These are phyloP conservation scores for Varanus komodoensis DNA, from an alignment of 2,113 vertebrate genomes.

Conservation along the genomic window DNA sequence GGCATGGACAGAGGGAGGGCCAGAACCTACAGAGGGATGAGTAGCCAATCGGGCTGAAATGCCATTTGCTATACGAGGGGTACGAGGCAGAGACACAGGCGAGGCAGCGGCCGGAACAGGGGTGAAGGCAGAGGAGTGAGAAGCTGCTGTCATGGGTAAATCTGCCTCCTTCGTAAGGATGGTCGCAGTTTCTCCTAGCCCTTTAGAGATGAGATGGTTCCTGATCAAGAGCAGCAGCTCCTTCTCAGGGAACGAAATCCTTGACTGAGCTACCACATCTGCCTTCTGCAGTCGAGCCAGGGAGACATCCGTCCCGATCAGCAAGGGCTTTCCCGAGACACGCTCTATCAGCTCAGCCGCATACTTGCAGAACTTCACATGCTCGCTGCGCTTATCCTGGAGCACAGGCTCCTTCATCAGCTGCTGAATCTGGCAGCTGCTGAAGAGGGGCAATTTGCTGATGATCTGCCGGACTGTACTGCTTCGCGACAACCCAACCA, in stretches of 20 bases:
- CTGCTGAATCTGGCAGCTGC: constrained; percentile 98
- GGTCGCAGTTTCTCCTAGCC: constrained; percentile 90
- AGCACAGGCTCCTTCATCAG: constrained; percentile 98
- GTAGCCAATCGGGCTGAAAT: constrained; percentile 85
- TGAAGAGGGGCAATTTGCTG: constrained; percentile 97
- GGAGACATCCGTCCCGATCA: constrained; percentile 95
- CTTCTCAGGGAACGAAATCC: constrained; percentile 96
- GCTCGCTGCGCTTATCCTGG: constrained; percentile 98
- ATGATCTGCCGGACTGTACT: constrained; percentile 95
- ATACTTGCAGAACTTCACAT: constrained; percentile 97
- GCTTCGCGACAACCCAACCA: constrained; percentile 94
- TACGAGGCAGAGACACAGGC: constrained; percentile 87
- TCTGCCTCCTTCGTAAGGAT: constrained; percentile 94
- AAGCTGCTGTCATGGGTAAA: constrained; percentile 91
- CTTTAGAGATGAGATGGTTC: constrained; percentile 97
- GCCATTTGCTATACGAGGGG: constrained; percentile 92
- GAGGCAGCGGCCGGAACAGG: constrained; percentile 84
- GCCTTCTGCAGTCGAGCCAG: constrained; percentile 95
- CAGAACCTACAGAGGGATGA: constrained; percentile 80
- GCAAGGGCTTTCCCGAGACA: constrained; percentile 93
- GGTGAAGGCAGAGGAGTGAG: constrained; percentile 86
- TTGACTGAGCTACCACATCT: constrained; percentile 96
- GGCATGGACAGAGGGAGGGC: constrained; percentile 78
- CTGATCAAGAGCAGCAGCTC: constrained; percentile 94
- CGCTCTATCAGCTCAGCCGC: constrained; percentile 95